These are phyloP conservation scores for Chanos chanos DNA, from an alignment of 2,797 vertebrate genomes.

Conservation along the genomic window DNA sequence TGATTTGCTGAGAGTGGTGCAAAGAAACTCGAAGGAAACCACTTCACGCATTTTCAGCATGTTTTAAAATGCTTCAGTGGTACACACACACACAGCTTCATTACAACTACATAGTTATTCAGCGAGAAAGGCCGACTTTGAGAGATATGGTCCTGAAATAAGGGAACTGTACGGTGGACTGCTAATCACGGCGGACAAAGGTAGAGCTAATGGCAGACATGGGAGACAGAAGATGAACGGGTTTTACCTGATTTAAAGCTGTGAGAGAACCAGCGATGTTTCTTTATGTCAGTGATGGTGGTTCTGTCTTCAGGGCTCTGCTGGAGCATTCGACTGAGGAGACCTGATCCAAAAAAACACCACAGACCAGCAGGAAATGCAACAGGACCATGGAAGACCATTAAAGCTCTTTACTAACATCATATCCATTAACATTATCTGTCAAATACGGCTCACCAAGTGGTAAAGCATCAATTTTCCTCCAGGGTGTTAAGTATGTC, in stretches of 20 bases:
- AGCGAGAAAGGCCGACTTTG: no score
- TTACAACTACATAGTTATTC: no score
- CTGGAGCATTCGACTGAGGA: slow-evolving; percentile 86
- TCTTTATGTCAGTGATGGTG: slow-evolving; percentile 81
- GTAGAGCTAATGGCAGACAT: neutral
- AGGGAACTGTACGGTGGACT: no score
- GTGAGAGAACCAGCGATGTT: slow-evolving; percentile 87
- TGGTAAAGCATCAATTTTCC: slow-evolving; percentile 87
- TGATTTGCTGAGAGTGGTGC: no score
- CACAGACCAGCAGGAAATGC: neutral
- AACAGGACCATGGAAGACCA: neutral
- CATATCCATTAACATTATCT: neutral
- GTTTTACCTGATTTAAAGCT: slow-evolving; percentile 53
- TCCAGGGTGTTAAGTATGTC: slow-evolving; percentile 91
- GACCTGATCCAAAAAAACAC: slow-evolving; percentile 62
- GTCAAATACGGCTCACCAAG: slow-evolving; percentile 68
- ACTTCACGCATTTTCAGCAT: no score
- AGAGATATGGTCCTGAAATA: no score
- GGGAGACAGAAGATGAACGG: neutral
- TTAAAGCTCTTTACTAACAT: neutral
- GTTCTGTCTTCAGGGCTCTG: slow-evolving; percentile 77
- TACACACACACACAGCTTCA: no score
- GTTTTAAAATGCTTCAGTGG: no score
- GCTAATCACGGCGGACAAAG: no score
- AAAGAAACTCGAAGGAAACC: no score